These are phyloP conservation scores for Drosophila kokeensis DNA, from an alignment of 2,888 invertebrate genomes.

Conservation along the genomic window DNA sequence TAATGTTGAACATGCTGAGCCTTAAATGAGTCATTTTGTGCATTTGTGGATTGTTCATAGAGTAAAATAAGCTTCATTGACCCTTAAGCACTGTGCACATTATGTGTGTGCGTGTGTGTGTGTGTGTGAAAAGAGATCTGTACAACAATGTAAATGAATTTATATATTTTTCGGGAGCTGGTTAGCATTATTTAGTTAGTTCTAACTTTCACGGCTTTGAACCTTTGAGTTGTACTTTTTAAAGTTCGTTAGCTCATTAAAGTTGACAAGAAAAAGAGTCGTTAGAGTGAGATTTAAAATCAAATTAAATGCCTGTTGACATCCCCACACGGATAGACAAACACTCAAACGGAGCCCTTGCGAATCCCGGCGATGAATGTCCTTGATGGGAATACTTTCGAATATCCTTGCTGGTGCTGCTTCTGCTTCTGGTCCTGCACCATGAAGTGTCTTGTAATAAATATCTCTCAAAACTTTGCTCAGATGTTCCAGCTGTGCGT, in stretches of 20 bases:
- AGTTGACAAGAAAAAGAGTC: conserved; percentile 5
- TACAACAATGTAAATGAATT: neutral
- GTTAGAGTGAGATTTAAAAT: conserved; percentile 62
- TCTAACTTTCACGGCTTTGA: neutral
- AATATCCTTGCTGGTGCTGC: conserved; percentile 42
- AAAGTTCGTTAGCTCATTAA: conserved; percentile 29
- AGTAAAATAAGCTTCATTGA: neutral
- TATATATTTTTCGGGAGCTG: neutral
- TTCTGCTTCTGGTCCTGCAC: conserved; percentile 29
- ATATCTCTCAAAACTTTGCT: conserved; percentile 74
- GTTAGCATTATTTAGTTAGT: neutral
- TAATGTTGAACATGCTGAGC: too few species aligned
- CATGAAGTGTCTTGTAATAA: conserved; percentile 77
- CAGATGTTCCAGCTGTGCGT: conserved; percentile 35
- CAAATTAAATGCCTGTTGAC: conserved; percentile 79
- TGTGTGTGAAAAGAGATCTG: neutral
- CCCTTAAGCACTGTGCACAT: neutral
- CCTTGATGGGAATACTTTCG: conserved; percentile 11
- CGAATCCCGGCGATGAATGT: conserved; percentile 31
- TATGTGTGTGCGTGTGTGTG: neutral
- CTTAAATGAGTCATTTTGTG: neutral
- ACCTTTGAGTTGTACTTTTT: neutral
- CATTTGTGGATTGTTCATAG: neutral
- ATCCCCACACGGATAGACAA: conserved; percentile 52
- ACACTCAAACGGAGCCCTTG: conserved; percentile 4